Evolutionary conservation across 2,888 invertebrate species (phyloP), one percentile per base, ranked within the genome.

Genomic region (Xestia ashworthii): DNA sequence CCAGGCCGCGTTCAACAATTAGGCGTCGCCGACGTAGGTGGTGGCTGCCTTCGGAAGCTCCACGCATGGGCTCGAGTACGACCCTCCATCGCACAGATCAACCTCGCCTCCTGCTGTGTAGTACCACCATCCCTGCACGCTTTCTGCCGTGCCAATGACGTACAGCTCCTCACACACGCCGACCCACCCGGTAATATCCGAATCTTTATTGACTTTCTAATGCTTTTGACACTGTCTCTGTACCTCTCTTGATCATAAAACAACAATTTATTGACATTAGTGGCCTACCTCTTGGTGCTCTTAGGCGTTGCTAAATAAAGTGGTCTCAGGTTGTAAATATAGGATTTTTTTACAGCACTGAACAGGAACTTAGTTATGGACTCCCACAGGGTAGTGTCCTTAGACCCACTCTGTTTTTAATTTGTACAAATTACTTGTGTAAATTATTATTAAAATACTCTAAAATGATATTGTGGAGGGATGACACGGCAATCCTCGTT

Each of bases 81-180:
- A 91, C 99, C 99, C 5, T 97, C 97, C 82, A 99, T 99, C 77
- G 98, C 99, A 75, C 99, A 99, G 96, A 99, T 99, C 80, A 99
- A 99, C 96, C 97, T 99, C 75, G 98, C 98, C 1, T 98, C 98
- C 22, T 99, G 99, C 93, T 99, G 99, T 96, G 98, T 99, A 5
- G 99, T 99, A 74, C 99, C 99, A 41, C 98, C 99, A 2, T 98
- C 98, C 4, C 97, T 99, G 85, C 98, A 99, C 93, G 97, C 98
- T 84, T 99, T 99, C 96, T 99, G 99, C 82, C 98, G 98, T 89
- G 98, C 98, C 85, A 98, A 99, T 90, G 98, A 99, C 90, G 98
- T 99, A 81, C 99, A 99, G 92, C 96, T 99, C 60, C 97, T 99
- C 44, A 99, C 99, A 0, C 99, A 99, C 93, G 99, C 98, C 90